Evolutionary conservation across 2,797 vertebrate genomes (phyloP).

Genomic region (Linurgus olivaceus): DNA sequence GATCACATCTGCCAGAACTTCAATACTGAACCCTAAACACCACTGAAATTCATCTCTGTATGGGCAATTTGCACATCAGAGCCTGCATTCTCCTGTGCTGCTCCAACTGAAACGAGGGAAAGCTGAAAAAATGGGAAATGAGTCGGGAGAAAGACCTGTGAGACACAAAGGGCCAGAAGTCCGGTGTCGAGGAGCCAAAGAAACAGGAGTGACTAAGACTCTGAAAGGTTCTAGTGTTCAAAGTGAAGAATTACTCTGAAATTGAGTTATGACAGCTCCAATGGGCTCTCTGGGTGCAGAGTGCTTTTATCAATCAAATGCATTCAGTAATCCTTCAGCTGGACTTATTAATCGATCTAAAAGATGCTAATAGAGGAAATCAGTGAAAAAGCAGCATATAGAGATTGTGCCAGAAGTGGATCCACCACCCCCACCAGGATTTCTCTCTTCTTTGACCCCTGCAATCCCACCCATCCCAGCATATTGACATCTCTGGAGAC

Average conservation of each 20-base stretch:
- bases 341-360: not conserved
- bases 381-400: not conserved
- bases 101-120: not conserved
- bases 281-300: not conserved
- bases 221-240: not conserved
- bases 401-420: not conserved
- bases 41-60: not conserved
- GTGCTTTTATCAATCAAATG: not conserved
- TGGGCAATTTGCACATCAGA: not conserved
- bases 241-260: not conserved
- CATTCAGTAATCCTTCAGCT: not conserved
- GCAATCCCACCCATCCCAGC: not conserved
- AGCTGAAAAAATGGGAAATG: not conserved
- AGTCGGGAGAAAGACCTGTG: not conserved
- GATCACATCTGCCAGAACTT: not conserved
- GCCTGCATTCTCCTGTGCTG: not conserved
- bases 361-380: not conserved
- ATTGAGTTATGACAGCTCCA: not conserved
- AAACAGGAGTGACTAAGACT: not conserved
- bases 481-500: accelerated
- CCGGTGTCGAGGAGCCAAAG: not conserved
- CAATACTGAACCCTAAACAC: not conserved
- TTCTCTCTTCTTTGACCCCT: not conserved
- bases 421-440: accelerated
- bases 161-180: not conserved